Conservation (phyloP, 2,888 invertebrate genomes). For the Empis livida region DNA sequence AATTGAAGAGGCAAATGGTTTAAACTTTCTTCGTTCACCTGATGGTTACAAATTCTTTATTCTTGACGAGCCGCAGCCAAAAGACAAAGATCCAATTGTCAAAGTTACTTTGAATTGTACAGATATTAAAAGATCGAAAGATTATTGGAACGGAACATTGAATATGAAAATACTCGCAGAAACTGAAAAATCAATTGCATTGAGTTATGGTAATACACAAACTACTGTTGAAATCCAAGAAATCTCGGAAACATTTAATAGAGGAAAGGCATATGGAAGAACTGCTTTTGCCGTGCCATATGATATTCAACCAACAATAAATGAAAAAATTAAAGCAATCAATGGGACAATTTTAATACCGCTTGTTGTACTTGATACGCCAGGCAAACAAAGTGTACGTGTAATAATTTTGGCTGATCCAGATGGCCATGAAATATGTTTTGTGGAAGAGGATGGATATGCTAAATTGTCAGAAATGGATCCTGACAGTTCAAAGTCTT, state of each 20-base stretch:
- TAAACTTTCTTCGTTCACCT: conserved; percentile 63
- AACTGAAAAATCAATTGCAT: conserved; percentile 44
- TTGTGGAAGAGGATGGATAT: conserved; percentile 95
- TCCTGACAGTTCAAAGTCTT: conserved; percentile 61
- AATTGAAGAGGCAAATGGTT: conserved; percentile 46
- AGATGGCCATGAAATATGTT: conserved; percentile 95
- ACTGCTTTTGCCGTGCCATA: conserved; percentile 87
- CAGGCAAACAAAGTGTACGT: conserved; percentile 91
- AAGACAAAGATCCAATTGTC: conserved; percentile 60
- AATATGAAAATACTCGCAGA: conserved; percentile 57
- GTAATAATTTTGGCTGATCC: conserved; percentile 96
- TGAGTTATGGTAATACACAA: conserved; percentile 63
- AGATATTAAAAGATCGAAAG: conserved; percentile 57
- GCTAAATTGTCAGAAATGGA: conserved; percentile 76
- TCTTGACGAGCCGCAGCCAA: conserved; percentile 55
- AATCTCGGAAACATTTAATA: conserved; percentile 46
- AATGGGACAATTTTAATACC: conserved; percentile 74
- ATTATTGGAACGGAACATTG: conserved; percentile 75
- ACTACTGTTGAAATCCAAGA: conserved; percentile 56
- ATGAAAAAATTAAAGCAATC: conserved; percentile 55
- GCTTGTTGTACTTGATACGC: conserved; percentile 84
- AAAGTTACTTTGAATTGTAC: conserved; percentile 70
- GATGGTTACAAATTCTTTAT: conserved; percentile 86
- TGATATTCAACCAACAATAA: conserved; percentile 60
- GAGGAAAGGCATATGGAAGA: conserved; percentile 84